phyloP scores from a whole-genome alignment of 2,888 invertebrate genomes.

The Mesorhabditis spiculigera region DNA sequence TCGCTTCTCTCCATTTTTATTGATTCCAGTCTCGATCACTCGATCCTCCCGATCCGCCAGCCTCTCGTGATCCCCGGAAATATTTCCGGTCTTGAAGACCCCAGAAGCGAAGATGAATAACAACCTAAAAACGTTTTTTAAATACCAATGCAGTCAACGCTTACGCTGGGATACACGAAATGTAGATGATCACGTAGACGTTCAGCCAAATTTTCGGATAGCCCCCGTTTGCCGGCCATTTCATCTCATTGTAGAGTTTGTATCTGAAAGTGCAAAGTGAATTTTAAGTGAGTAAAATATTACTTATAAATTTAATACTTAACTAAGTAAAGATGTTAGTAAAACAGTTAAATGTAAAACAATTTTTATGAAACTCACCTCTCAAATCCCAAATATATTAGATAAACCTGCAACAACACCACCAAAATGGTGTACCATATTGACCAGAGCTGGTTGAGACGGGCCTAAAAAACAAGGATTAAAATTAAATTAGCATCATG shows the following conservation, averaged over 20 bases:
- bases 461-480: conserved; percentile 11
- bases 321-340: too few species aligned
- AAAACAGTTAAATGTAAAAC: too few species aligned
- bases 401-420: conserved; percentile 68
- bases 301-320: too few species aligned
- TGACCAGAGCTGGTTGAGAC: conserved; percentile 74
- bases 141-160: too few species aligned
- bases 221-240: conserved; percentile 58
- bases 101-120: conserved; percentile 56
- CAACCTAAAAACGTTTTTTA: conserved; percentile 66
- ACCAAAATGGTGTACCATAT: conserved; percentile 77
- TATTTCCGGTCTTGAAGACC: conserved; percentile 70
- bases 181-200: conserved; percentile 71
- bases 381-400: conserved; percentile 54
- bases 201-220: conserved; percentile 73
- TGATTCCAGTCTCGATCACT: conserved; percentile 37
- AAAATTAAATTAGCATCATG: not conserved
- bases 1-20: conserved; percentile 32
- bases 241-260: conserved; percentile 58
- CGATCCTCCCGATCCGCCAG: conserved; percentile 67
- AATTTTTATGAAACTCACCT: conserved; percentile 57
- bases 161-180: conserved; percentile 69
- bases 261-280: too few species aligned
- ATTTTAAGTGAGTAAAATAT: too few species aligned
- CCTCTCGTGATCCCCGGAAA: conserved; percentile 83